Percentiles rank a stretch among this genome's conserved stretches.
Evolutionary conservation across 2,797 vertebrate species (phyloP).

Genomic region (Taenioides sp.): DNA sequence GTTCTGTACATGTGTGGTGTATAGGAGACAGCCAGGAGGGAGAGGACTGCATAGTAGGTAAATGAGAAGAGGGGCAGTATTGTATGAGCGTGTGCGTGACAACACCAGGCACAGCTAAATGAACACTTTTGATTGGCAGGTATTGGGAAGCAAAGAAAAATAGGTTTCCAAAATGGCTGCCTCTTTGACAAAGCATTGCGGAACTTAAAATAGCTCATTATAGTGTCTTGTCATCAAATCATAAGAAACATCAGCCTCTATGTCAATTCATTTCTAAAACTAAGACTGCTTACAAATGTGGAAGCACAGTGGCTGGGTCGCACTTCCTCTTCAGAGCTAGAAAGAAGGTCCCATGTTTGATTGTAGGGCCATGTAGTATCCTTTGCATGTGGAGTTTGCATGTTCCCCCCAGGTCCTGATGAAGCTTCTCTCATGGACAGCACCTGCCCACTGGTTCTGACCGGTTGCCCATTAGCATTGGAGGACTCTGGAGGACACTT

Average conservation of each 20-base stretch:
- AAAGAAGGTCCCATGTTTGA: no score
- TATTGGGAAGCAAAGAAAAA: not conserved
- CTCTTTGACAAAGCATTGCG: constrained; percentile 7
- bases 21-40: constrained; percentile 13
- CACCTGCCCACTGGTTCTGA: no score
- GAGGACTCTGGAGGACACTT: no score
- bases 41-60: constrained; percentile 18
- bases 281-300: no score
- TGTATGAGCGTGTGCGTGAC: constrained; percentile 9
- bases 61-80: constrained; percentile 24
- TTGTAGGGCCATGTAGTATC: no score
- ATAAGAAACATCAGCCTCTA: not conserved
- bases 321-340: no score
- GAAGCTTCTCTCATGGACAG: no score
- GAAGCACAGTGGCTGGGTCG: no score
- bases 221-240: not conserved
- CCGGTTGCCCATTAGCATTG: no score
- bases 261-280: not conserved
- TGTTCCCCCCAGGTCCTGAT: no score
- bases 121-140: constrained; percentile 8
- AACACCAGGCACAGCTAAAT: constrained; percentile 3
- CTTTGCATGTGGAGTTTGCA: no score
- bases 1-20: constrained; percentile 5
- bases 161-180: not conserved
- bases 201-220: not conserved